Evolutionary conservation across 2,888 invertebrate species (phyloP).

Genomic region (Spialia ferax): DNA sequence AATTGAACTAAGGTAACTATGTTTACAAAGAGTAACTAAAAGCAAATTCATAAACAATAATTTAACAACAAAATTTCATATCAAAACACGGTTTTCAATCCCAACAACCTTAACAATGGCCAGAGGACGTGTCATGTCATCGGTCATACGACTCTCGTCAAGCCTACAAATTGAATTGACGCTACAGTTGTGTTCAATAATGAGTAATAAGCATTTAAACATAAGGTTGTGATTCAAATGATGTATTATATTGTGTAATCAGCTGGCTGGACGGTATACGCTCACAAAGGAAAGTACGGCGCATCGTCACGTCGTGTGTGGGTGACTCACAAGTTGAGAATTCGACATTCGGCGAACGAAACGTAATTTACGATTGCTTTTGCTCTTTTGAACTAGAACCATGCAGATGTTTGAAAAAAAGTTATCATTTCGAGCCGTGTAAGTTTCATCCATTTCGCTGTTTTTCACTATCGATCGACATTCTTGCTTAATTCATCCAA

Average conservation of each 20-base stretch:
- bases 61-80: background rate
- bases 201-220: conserved; percentile 1
- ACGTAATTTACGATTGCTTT: conserved; percentile 16
- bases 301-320: conserved; percentile 39
- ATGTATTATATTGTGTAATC: conserved; percentile 42
- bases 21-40: background rate
- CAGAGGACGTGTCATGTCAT: conserved; percentile 16
- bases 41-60: background rate
- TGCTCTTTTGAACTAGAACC: background rate
- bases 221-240: conserved; percentile 27
- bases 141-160: conserved; percentile 3
- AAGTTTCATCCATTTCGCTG: too few species aligned
- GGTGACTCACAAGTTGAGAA: conserved; percentile 49
- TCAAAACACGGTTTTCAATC: background rate
- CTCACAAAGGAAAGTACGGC: conserved; percentile 48
- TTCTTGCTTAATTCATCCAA: too few species aligned
- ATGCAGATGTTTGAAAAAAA: background rate
- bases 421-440: too few species aligned
- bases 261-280: conserved; percentile 46
- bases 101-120: conserved; percentile 12
- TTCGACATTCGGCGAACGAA: conserved; percentile 47
- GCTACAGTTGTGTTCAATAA: background rate
- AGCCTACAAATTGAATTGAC: background rate
- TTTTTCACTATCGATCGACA: too few species aligned
- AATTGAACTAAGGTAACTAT: too few species aligned